A percentile compares a stretch with the other conserved stretches of the same genome.
Evolutionary conservation across 2,888 invertebrate species (phyloP).

Genomic region (Drosophila kuntzei): DNA sequence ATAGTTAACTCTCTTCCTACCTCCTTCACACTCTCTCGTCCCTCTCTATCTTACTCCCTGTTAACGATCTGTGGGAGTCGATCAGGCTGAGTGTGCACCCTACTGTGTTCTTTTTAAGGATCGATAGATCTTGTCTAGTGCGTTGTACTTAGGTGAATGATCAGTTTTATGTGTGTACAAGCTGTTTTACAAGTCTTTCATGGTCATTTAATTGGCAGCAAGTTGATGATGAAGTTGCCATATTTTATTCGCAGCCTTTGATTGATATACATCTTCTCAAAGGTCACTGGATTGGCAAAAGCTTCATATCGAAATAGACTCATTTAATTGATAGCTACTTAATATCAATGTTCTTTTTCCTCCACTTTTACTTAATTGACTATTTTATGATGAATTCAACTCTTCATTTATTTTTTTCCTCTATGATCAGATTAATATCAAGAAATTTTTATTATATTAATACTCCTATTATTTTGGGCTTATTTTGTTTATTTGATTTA

Average conservation of each 20-base stretch:
- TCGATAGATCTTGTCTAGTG: slow-evolving; percentile 53
- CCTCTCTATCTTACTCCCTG: background rate
- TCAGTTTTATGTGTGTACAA: slow-evolving; percentile 6
- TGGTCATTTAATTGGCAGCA: slow-evolving; percentile 15
- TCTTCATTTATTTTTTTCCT: background rate
- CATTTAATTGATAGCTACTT: background rate
- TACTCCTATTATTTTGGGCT: no score
- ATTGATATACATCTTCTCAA: background rate
- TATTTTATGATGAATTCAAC: background rate
- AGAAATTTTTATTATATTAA: no score
- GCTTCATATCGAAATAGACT: background rate
- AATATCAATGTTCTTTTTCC: background rate
- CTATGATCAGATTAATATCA: background rate
- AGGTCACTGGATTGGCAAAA: slow-evolving; percentile 5
- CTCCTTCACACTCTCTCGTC: background rate
- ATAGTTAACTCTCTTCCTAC: slow-evolving; percentile 21
- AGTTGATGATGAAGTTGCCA: background rate
- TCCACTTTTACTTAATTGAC: no score
- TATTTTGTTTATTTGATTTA: no score
- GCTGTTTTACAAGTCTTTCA: background rate
- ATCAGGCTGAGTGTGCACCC: slow-evolving; percentile 35
- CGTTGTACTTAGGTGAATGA: slow-evolving; percentile 17
- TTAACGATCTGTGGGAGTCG: slow-evolving; percentile 48
- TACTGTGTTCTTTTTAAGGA: slow-evolving; percentile 43
- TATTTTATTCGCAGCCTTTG: background rate